These are phyloP conservation scores for Conopomorpha cramerella DNA, from an alignment of 1,140 invertebrate genomes.

Conservation along the genomic window DNA sequence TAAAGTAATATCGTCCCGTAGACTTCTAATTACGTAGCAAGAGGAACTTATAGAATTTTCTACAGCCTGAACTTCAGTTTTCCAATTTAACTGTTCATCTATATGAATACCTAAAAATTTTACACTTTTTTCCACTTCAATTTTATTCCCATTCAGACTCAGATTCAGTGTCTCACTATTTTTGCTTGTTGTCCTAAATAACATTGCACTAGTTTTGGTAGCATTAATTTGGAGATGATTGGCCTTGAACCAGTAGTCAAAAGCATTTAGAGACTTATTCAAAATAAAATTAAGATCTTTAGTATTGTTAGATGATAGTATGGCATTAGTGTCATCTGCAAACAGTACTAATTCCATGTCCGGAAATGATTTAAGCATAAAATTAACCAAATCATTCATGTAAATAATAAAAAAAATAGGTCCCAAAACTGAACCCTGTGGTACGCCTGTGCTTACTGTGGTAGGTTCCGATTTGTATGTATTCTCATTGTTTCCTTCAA, in stretches of 20 bases:
- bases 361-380: too few species aligned
- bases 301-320: neutral
- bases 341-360: neutral
- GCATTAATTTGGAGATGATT: conserved; percentile 1
- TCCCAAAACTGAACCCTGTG: conserved; percentile 2
- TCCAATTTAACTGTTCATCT: neutral
- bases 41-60: neutral
- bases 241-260: conserved; percentile 1
- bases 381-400: neutral
- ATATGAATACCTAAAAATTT: neutral
- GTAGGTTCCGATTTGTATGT: too few species aligned
- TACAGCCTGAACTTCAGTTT: neutral
- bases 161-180: conserved; percentile 1
- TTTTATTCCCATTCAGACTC: neutral
- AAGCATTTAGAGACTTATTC: neutral
- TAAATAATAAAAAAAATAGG: conserved; percentile 2
- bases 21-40: neutral
- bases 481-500: conserved; percentile 2
- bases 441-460: too few species aligned
- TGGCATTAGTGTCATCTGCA: conserved; percentile 3
- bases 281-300: neutral
- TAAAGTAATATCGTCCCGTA: conserved; percentile 2
- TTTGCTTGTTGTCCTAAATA: conserved; percentile 1
- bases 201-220: neutral
- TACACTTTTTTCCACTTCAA: neutral